Conservation (phyloP, 2,797 vertebrate genomes). For the Pantherophis alleghaniensis region DNA sequence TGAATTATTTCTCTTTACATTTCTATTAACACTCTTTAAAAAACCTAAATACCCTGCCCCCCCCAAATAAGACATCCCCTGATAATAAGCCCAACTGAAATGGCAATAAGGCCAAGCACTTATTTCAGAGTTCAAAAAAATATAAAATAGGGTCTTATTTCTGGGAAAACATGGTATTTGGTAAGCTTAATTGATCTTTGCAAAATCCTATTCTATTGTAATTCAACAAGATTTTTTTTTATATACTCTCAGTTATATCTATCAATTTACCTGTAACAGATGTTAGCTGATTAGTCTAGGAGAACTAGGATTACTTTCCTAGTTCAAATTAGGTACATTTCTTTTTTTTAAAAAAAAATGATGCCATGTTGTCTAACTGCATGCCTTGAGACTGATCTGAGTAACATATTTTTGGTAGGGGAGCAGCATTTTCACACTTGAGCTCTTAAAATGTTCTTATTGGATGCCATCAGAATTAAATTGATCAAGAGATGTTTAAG, state of each 20-base stretch:
- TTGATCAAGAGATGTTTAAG: too few relatives aligned
- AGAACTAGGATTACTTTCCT: not conserved
- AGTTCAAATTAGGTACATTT: not conserved
- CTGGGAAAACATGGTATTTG: not conserved
- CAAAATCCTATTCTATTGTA: not conserved
- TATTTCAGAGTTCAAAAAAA: too few relatives aligned
- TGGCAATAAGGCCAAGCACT: too few relatives aligned
- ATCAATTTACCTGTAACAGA: not conserved
- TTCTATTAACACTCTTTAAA: not conserved
- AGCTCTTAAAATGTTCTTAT: not conserved
- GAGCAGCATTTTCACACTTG: not conserved
- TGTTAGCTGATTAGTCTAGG: not conserved
- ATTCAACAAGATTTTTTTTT: not conserved
- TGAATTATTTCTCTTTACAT: not conserved
- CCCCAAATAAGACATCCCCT: too few relatives aligned
- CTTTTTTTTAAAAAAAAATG: not conserved
- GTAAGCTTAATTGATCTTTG: not conserved
- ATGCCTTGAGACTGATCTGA: not conserved
- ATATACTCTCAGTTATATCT: not conserved
- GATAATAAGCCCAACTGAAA: too few relatives aligned
- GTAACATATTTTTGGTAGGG: not conserved
- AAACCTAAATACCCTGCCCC: too few relatives aligned
- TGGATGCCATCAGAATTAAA: not conserved
- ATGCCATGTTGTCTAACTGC: not conserved
- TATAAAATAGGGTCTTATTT: too few relatives aligned